Evolutionary conservation across 2,797 vertebrate genomes (phyloP).

Genomic region (Sebastes itinus): DNA sequence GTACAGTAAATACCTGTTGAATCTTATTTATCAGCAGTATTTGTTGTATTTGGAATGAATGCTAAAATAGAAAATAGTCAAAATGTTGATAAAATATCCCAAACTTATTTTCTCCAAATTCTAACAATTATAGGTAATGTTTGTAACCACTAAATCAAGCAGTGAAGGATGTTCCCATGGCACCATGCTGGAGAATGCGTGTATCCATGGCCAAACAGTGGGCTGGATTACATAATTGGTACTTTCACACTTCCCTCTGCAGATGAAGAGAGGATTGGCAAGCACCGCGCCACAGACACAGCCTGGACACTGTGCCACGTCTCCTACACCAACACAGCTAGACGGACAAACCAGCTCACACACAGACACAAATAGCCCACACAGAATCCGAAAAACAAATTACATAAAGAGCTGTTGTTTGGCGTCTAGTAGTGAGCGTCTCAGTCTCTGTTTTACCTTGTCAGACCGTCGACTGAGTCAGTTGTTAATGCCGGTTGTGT

Average conservation of each 20-base stretch:
- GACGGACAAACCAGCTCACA: slow-evolving; percentile 27
- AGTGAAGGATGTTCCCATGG: slow-evolving; percentile 31
- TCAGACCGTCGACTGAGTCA: slow-evolving; percentile 23
- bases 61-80: not conserved
- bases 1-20: not conserved
- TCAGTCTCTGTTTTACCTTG: slow-evolving; percentile 30
- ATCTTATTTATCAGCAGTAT: not conserved
- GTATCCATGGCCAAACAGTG: slow-evolving; percentile 50
- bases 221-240: slow-evolving; percentile 73
- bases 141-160: not conserved
- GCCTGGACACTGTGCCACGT: slow-evolving; percentile 43
- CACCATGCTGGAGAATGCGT: slow-evolving; percentile 25
- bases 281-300: slow-evolving; percentile 45
- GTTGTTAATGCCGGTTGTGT: slow-evolving; percentile 2
- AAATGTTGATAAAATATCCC: not conserved
- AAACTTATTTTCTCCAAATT: not conserved
- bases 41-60: not conserved
- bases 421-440: slow-evolving; percentile 20
- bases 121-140: not conserved
- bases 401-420: slow-evolving; percentile 69
- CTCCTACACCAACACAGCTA: slow-evolving; percentile 54
- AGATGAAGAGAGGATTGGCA: slow-evolving; percentile 69
- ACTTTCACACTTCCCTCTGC: slow-evolving; percentile 70
- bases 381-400: slow-evolving; percentile 56
- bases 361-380: slow-evolving; percentile 63